phyloP scores from a whole-genome alignment of 2,113 vertebrate genomes.

The Cyanoramphus novaezelandiae region DNA sequence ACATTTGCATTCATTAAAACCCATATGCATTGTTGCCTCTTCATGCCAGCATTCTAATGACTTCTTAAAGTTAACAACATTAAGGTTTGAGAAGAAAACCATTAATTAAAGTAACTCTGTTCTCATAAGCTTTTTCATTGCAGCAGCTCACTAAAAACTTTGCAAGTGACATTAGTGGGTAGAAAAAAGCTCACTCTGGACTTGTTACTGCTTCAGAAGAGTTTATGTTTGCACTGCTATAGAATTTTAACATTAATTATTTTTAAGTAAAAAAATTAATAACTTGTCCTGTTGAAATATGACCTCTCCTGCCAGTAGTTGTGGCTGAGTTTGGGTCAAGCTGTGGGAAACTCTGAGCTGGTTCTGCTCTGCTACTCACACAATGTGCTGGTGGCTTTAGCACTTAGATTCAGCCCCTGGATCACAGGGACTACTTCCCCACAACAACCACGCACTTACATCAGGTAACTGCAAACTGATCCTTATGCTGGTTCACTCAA shows the following conservation, averaged over 20 bases:
- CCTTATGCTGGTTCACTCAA: background rate
- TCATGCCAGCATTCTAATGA: background rate
- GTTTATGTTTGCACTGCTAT: background rate
- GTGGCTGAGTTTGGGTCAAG: background rate
- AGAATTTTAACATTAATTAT: background rate
- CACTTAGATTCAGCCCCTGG: background rate
- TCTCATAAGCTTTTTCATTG: background rate
- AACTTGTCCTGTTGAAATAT: background rate
- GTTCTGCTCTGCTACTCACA: background rate
- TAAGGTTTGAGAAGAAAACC: background rate
- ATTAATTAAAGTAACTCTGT: background rate
- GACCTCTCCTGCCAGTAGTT: background rate
- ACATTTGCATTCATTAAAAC: conserved; percentile 33
- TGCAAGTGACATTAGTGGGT: background rate
- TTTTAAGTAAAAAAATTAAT: background rate
- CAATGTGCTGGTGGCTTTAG: background rate
- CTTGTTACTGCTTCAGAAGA: background rate
- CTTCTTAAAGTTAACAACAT: background rate
- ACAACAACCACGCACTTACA: background rate
- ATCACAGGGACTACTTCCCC: background rate
- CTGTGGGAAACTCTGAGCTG: accelerated
- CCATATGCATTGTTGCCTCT: background rate
- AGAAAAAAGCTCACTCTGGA: background rate
- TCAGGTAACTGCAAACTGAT: background rate
- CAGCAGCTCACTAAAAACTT: background rate